Evolutionary conservation across 2,888 invertebrate genomes (phyloP), one percentile per base, ranked within the genome.

Genomic region (Cerastoderma edule): DNA sequence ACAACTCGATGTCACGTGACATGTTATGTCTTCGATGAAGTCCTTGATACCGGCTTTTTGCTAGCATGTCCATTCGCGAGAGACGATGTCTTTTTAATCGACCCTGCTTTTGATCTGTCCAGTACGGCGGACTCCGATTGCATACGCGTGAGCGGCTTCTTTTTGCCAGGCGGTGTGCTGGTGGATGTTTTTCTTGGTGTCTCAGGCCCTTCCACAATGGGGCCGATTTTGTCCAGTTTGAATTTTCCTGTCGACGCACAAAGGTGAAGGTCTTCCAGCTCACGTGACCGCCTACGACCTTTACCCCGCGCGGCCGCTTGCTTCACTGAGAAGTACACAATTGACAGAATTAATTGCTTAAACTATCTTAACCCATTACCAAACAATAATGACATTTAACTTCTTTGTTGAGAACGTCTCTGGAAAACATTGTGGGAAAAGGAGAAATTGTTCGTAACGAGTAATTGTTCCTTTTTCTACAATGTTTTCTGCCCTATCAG

Each of bases 261-360:
- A 50, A 89, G 22, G 48, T 85, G 81, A 10, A 90, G 77, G 72
- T 90, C 90, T 67, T 90, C 90, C 33, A 90, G 85, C 76, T 90
- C 90, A 24, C 81, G 78, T 10, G 90, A 90, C 19, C 81, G 72
- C n/a, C 90, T 72, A 44, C 89, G 75, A 28, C 87, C 87, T 73
- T 84, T 63, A 57, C 82, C 72, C 48, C 73, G 73, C 22, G 85
- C 85, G 56, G 78, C 83, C 10, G 75, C 65, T 50, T 79, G 72
- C 67, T 79, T 79, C 1, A 85, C 88, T 85, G 75, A n/a, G n/a
- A n/a, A n/a, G n/a, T n/a, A n/a, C n/a, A n/a, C n/a, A n/a, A n/a
- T 46, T 77, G 64, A 16, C n/a, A n/a, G n/a, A n/a, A n/a, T n/a
- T n/a, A n/a, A n/a, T n/a, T 53, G 19, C 53, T 16, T 53, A 53